Conservation (phyloP, 2,888 invertebrate genomes). For the Lymantria dispar region DNA sequence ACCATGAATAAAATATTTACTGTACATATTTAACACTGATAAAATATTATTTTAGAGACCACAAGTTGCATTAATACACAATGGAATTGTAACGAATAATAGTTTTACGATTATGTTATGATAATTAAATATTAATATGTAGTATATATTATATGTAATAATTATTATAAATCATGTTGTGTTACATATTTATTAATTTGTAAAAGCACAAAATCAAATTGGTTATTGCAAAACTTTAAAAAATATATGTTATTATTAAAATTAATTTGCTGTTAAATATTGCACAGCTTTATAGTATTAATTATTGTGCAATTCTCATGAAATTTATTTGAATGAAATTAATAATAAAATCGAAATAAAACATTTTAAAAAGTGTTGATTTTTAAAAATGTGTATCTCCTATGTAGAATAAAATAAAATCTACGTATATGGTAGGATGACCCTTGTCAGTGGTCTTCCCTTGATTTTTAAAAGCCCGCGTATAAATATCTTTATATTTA, state of each 20-base stretch:
- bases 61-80: not conserved
- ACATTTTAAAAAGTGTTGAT: no score
- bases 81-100: not conserved
- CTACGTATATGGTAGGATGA: no score
- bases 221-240: not conserved
- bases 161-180: constrained; percentile 20
- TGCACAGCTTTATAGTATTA: not conserved
- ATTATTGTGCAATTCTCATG: not conserved
- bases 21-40: no score
- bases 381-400: no score
- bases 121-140: not conserved
- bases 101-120: not conserved
- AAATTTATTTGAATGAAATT: no score
- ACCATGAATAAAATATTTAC: no score
- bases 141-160: constrained; percentile 19
- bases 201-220: not conserved
- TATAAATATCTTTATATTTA: no score
- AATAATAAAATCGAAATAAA: no score
- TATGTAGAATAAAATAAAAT: not conserved
- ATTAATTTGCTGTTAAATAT: no score
- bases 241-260: no score
- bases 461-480: no score
- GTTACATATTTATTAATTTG: constrained; percentile 10
- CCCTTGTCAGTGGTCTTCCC: no score
- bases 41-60: not conserved